Evolutionary conservation across 2,113 vertebrate genomes (phyloP), one percentile per base, ranked within the genome.

Genomic region (Theropithecus gelada): DNA sequence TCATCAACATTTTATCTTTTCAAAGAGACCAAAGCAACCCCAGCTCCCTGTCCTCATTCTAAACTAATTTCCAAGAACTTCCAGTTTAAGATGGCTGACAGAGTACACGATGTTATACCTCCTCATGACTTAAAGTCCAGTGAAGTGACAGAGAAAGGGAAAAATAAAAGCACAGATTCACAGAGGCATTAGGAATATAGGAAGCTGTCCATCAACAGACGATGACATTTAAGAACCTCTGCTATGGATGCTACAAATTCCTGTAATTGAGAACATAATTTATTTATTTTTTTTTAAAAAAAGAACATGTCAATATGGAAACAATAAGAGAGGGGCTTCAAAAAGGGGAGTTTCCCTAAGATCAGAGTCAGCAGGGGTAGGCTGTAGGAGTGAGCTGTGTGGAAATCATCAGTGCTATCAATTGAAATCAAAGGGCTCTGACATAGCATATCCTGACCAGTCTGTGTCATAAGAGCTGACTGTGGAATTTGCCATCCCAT

Each of bases 21-120:
- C 48, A 45, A 43, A 94, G 43, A 96, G 30, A 85, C 70, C 55
- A 72, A 80, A 48, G 11, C 8, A 8, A 20, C 32, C 55, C 55
- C 35, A 20, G 61, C 13, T 72, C 57, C 75, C 20, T 43, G 48
- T 89, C 68, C 87, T 96, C 86, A 61, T 72, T 81, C 79, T 52
- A 88, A 76, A 79, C 61, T 68, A 80, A 87, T 84, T 83, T 92
- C 90, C 43, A 90, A 78, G 79, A 73, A 79, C 52, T 79, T 85
- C 30, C 10, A 30, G 25, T 86, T 73, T 79, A 52, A 1, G 14
- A 68, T 78, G 55, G 38, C 52, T 59, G 78, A 52, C 3, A 14
- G 43, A 70, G 13, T 66, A 32, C 22, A 64, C 30, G 55, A 78
- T 57, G 23, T 50, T 35, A 80, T n/a, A 78, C 20, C 18, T 59